These are phyloP conservation scores for Melanaphis sacchari DNA, from an alignment of 1,140 invertebrate genomes.

Conservation along the genomic window DNA sequence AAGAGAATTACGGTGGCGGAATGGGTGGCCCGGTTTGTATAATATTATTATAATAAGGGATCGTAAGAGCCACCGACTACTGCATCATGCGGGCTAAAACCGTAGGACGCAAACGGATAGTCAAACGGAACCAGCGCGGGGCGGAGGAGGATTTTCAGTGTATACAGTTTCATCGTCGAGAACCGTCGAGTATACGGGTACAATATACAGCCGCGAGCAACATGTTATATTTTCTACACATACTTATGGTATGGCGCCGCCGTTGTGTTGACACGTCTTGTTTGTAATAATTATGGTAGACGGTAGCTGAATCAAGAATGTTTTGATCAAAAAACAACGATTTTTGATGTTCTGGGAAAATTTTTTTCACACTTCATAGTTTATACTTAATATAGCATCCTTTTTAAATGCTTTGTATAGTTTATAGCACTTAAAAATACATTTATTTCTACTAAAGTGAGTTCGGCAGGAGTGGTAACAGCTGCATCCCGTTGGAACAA, in stretches of 20 bases:
- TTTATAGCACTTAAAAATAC: neutral
- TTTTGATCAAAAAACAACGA: neutral
- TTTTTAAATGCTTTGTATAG: no score
- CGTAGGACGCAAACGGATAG: neutral
- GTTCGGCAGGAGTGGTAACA: neutral
- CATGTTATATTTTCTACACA: neutral
- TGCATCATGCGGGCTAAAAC: neutral
- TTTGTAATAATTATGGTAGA: neutral
- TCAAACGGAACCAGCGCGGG: neutral
- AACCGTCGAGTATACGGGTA: neutral
- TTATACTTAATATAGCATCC: neutral
- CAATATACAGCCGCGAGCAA: neutral
- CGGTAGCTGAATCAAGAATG: neutral
- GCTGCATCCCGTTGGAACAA: neutral
- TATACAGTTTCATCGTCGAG: neutral
- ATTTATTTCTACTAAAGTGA: neutral
- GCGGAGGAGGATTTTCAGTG: neutral
- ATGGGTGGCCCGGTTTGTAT: neutral
- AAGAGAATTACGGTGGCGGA: neutral
- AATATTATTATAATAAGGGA: conserved; percentile 20
- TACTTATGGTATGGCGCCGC: neutral
- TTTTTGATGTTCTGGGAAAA: neutral
- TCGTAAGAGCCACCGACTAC: neutral
- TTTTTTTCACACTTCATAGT: neutral
- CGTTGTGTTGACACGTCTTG: neutral